Evolutionary conservation across 2,797 vertebrate genomes (phyloP).

Genomic region (Hylomyscus alleni): DNA sequence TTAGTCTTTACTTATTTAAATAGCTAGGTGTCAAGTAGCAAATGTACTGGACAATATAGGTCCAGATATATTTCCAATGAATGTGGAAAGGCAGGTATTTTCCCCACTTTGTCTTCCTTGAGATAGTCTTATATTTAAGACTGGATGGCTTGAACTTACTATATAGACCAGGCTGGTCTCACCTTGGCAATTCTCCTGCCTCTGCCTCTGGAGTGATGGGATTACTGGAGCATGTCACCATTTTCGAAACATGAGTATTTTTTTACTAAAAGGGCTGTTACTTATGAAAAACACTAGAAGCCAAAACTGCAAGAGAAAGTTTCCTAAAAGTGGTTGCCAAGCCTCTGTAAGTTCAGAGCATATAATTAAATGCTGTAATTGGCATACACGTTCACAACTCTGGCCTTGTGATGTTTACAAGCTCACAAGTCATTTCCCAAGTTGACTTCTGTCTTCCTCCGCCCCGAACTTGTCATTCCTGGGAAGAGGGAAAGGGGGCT

Average conservation of each 20-base stretch:
- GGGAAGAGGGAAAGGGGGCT: neutral
- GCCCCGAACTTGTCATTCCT: neutral
- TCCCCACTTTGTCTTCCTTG: neutral
- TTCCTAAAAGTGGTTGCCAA: conserved; percentile 61
- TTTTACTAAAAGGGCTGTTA: conserved; percentile 34
- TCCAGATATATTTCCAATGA: conserved; percentile 4
- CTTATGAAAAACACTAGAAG: conserved; percentile 52
- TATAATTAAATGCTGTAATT: conserved; percentile 59
- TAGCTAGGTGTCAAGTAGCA: neutral
- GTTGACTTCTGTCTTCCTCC: neutral
- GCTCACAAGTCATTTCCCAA: conserved; percentile 61
- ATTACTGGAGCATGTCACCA: neutral
- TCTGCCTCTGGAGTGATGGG: neutral
- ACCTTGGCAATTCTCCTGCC: neutral
- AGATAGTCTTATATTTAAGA: neutral
- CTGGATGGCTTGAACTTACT: neutral
- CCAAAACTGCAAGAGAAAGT: conserved; percentile 60
- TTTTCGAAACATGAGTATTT: neutral
- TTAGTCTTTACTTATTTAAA: conserved; percentile 36
- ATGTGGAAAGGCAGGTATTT: conserved; percentile 19
- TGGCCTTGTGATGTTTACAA: conserved; percentile 57
- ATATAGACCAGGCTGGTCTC: neutral
- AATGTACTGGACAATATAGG: neutral
- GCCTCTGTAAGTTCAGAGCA: conserved; percentile 39
- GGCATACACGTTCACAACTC: conserved; percentile 33